Conservation (phyloP, 2,888 invertebrate species). For the Chaetogeoica ovagalla region DNA sequence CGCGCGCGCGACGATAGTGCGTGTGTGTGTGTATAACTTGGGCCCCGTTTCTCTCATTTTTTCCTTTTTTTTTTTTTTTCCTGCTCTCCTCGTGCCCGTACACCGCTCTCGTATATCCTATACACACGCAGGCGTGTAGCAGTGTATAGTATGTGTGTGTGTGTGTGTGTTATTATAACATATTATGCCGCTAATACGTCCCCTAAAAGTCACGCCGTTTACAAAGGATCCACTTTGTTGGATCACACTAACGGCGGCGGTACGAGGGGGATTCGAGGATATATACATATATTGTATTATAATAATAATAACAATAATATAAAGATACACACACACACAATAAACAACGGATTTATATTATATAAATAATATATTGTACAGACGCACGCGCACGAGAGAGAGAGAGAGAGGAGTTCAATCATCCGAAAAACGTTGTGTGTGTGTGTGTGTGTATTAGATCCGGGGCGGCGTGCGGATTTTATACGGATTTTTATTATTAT, state of each 20-base stretch:
- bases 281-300: background rate
- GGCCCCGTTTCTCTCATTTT: too few species aligned
- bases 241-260: conserved; percentile 13
- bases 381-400: conserved; percentile 1
- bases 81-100: background rate
- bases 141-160: background rate
- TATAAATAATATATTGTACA: background rate
- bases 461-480: conserved; percentile 28
- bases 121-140: background rate
- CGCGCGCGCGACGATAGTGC: too few species aligned
- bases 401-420: conserved; percentile 39
- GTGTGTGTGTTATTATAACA: conserved; percentile 49
- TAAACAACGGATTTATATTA: conserved; percentile 53
- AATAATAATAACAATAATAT: conserved; percentile 47
- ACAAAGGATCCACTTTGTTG: conserved; percentile 49
- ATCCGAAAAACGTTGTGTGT: conserved; percentile 42
- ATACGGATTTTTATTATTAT: conserved; percentile 9
- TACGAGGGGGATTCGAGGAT: background rate
- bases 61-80: too few species aligned
- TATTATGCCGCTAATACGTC: conserved; percentile 52
- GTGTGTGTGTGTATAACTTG: too few species aligned
- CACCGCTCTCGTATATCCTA: background rate
- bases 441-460: conserved; percentile 18
- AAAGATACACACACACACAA: conserved; percentile 49
- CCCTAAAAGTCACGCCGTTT: conserved; percentile 52